Evolutionary conservation across 2,113 vertebrate genomes (phyloP).

Genomic region (Ancistrus triradiatus): DNA sequence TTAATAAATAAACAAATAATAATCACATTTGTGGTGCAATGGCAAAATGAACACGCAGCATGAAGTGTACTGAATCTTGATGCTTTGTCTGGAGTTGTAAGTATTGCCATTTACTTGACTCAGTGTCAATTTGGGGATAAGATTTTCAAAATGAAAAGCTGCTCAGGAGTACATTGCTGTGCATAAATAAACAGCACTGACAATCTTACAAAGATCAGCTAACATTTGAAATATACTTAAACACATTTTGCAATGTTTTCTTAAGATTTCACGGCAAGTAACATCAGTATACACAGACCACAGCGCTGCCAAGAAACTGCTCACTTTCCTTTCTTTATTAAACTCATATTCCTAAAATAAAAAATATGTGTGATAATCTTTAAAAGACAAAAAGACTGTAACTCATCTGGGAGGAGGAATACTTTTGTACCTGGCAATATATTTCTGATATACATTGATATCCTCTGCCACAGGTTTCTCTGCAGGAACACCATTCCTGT

Average conservation of each 20-base stretch:
- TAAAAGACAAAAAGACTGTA: constrained; percentile 28
- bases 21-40: constrained; percentile 69
- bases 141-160: constrained; percentile 44
- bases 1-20: constrained; percentile 75
- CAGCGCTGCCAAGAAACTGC: constrained; percentile 45
- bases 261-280: constrained; percentile 32
- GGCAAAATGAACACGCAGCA: constrained; percentile 59
- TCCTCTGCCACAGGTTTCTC: constrained; percentile 96
- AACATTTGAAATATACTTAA: constrained; percentile 35
- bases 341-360: constrained; percentile 53
- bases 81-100: constrained; percentile 48
- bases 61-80: constrained; percentile 46
- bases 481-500: constrained; percentile 95
- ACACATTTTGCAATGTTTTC: constrained; percentile 41
- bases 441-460: constrained; percentile 99
- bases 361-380: constrained; percentile 63
- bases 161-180: constrained; percentile 20
- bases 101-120: constrained; percentile 50
- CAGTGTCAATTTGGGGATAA: constrained; percentile 20
- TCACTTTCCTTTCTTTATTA: constrained; percentile 51
- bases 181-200: constrained; percentile 20
- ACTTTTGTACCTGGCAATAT: constrained; percentile 98
- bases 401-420: constrained; percentile 36
- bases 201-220: constrained; percentile 11
- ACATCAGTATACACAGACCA: constrained; percentile 18